A percentile compares a stretch with the other conserved stretches of the same genome.
phyloP scores from a whole-genome alignment of 2,797 vertebrate species.

The Sebastes wilsoni region DNA sequence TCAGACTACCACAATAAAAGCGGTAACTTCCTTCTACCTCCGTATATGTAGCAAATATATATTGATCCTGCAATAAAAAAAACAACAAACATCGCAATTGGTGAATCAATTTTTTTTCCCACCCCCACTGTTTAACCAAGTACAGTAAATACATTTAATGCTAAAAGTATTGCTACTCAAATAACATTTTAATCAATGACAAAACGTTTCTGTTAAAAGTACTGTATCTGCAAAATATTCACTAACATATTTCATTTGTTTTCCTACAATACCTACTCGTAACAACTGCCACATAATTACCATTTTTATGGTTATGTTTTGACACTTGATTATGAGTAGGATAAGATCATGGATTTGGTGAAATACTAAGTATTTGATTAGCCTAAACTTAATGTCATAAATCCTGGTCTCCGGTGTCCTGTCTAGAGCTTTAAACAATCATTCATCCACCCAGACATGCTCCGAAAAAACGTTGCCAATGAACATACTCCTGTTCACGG shows the following conservation, averaged over 20 bases:
- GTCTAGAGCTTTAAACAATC: background rate
- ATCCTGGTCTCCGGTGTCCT: background rate
- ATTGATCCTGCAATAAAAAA: too few relatives aligned
- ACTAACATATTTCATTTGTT: background rate
- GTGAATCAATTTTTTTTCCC: too few relatives aligned
- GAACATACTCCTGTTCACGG: background rate
- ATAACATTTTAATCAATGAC: background rate
- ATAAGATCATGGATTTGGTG: background rate
- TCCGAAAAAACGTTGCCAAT: background rate
- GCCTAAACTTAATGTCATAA: background rate
- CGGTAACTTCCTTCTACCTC: too few relatives aligned
- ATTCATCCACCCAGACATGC: background rate
- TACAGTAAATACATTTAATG: background rate
- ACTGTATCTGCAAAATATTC: background rate
- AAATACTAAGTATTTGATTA: background rate
- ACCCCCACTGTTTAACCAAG: too few relatives aligned
- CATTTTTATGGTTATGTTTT: background rate
- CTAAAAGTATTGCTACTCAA: background rate
- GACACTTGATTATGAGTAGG: too few relatives aligned
- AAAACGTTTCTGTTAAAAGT: background rate
- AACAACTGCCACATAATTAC: background rate
- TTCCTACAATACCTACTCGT: background rate
- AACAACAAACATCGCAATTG: too few relatives aligned
- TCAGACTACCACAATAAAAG: too few relatives aligned
- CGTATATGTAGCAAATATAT: too few relatives aligned